A percentile compares a stretch with the other conserved stretches of the same genome.
Evolutionary conservation across 2,113 vertebrate genomes (phyloP).

Genomic region (Brachionichthys hirsutus): DNA sequence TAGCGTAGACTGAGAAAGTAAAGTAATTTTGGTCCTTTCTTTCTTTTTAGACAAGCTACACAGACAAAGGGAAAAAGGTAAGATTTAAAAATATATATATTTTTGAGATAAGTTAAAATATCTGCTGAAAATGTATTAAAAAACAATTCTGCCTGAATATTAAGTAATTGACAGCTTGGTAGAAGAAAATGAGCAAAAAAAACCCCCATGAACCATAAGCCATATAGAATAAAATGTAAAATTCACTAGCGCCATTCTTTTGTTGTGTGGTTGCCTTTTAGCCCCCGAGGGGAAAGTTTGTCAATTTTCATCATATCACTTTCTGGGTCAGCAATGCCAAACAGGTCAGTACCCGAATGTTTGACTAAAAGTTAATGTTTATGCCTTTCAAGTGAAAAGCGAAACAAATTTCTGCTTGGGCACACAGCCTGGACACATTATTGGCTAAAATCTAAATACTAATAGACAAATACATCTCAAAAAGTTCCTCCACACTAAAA

Average conservation of each 20-base stretch:
- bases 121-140: conserved; percentile 1
- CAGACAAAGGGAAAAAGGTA: conserved; percentile 86
- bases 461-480: too few relatives aligned
- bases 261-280: conserved; percentile 41
- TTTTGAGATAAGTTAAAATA: background rate
- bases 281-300: conserved; percentile 75
- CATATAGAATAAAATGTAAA: too few relatives aligned
- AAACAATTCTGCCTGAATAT: background rate
- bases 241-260: background rate
- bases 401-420: too few relatives aligned
- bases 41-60: conserved; percentile 79
- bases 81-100: conserved; percentile 8
- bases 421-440: too few relatives aligned
- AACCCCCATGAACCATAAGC: too few relatives aligned
- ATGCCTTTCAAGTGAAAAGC: too few relatives aligned
- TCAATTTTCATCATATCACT: conserved; percentile 81
- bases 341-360: conserved; percentile 70
- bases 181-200: background rate
- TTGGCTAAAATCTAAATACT: too few relatives aligned
- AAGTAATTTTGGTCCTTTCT: conserved; percentile 9
- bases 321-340: conserved; percentile 88
- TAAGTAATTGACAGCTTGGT: background rate
- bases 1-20: background rate
- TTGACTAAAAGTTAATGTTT: too few relatives aligned
- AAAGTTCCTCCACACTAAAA: too few relatives aligned